Percentiles rank a stretch among this genome's conserved stretches.
Evolutionary conservation across 2,797 vertebrate species (phyloP).

Genomic region (Graptemys geographica): DNA sequence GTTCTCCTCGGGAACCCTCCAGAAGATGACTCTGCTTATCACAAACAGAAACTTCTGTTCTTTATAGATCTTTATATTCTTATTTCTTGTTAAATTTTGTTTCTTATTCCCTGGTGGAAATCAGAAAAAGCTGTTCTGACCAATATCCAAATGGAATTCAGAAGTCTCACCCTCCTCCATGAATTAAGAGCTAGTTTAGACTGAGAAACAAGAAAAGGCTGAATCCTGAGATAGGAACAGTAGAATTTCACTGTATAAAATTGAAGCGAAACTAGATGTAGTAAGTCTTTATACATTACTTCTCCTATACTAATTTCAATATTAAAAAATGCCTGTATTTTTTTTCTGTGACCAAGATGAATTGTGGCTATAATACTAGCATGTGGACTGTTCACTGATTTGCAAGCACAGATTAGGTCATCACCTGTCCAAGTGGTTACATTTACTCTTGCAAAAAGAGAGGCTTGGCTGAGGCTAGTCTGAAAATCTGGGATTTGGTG

Average conservation of each 20-base stretch:
- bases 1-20: not conserved
- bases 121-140: not conserved
- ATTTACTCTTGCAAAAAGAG: not conserved
- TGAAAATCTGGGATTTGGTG: not conserved
- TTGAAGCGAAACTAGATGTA: not conserved
- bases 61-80: not conserved
- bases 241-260: not conserved
- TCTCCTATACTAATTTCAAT: not conserved
- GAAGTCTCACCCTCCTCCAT: not conserved
- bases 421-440: not conserved
- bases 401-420: not conserved
- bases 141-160: not conserved
- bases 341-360: not conserved
- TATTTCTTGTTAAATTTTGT: not conserved
- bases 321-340: not conserved
- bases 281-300: not conserved
- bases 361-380: not conserved
- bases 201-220: not conserved
- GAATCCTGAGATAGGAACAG: not conserved
- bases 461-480: not conserved
- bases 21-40: not conserved
- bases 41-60: not conserved
- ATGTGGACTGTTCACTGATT: not conserved
- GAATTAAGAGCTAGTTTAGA: not conserved
- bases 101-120: not conserved